Percentiles rank a stretch among this genome's conserved stretches.
Evolutionary conservation across 2,797 vertebrate species (phyloP).

Genomic region (Cuculus canorus): DNA sequence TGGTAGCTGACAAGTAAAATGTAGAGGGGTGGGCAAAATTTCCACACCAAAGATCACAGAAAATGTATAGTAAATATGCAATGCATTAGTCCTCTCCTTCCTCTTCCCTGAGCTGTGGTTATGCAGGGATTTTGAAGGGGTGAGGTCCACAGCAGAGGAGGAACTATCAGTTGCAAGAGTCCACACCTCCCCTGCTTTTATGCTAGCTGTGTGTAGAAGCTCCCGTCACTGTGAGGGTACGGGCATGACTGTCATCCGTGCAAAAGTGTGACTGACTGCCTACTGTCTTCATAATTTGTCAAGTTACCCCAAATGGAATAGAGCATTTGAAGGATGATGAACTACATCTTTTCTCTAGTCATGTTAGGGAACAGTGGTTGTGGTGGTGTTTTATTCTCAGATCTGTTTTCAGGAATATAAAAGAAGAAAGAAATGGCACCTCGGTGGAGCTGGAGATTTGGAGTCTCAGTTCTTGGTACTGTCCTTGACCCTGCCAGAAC

Average conservation of each 20-base stretch:
- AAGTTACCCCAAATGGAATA: background rate
- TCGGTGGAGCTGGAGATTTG: background rate
- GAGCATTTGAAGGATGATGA: background rate
- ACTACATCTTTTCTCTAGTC: background rate
- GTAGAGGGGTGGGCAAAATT: background rate
- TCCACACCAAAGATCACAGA: background rate
- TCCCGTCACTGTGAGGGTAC: rapidly evolving
- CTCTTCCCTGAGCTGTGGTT: background rate
- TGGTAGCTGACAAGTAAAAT: background rate
- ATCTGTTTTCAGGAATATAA: background rate
- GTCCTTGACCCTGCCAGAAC: background rate
- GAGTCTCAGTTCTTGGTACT: background rate
- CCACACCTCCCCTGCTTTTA: background rate
- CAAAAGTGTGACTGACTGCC: background rate
- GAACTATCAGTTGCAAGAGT: rapidly evolving
- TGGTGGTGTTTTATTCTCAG: background rate
- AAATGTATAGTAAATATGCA: background rate
- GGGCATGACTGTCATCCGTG: rapidly evolving
- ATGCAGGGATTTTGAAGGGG: background rate
- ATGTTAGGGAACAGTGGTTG: background rate
- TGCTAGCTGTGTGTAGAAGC: background rate
- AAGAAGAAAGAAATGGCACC: background rate
- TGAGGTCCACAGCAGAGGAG: background rate
- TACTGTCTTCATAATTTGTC: background rate
- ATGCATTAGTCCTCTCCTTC: rapidly evolving